A percentile compares a stretch with the other conserved stretches of the same genome.
Conservation (phyloP, 2,888 invertebrate genomes). For the Chromoteleia sp. region DNA sequence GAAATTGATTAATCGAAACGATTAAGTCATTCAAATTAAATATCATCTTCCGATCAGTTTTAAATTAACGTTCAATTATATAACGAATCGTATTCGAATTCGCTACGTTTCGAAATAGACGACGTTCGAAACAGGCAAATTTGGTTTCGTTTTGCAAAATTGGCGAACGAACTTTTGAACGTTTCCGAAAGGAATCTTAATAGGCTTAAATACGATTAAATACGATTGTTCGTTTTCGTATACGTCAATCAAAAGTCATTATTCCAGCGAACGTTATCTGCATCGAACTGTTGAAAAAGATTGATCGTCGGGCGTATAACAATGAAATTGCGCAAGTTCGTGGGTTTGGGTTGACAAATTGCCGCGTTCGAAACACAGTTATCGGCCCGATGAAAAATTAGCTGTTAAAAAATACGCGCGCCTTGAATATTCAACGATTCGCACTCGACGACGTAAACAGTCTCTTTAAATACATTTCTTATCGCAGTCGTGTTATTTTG, state of each 20-base stretch:
- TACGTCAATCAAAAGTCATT: slow-evolving; percentile 21
- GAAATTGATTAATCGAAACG: background rate
- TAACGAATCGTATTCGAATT: too few relatives aligned
- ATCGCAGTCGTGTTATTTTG: slow-evolving; percentile 21
- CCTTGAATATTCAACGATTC: slow-evolving; percentile 57
- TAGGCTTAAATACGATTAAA: too few relatives aligned
- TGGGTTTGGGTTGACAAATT: slow-evolving; percentile 58
- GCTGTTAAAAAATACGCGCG: slow-evolving; percentile 47
- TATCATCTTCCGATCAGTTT: too few relatives aligned
- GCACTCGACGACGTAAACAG: slow-evolving; percentile 28
- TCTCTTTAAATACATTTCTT: slow-evolving; percentile 35
- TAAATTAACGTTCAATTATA: too few relatives aligned
- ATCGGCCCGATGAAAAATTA: slow-evolving; percentile 59
- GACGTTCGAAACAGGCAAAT: too few relatives aligned
- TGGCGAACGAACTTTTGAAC: too few relatives aligned
- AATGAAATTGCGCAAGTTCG: slow-evolving; percentile 60
- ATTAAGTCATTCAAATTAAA: too few relatives aligned
- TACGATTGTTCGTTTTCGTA: too few relatives aligned
- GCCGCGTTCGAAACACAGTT: slow-evolving; percentile 36
- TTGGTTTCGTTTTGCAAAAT: too few relatives aligned
- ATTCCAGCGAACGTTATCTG: slow-evolving; percentile 2
- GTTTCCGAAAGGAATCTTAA: too few relatives aligned
- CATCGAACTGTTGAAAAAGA: slow-evolving; percentile 33
- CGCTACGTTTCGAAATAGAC: too few relatives aligned
- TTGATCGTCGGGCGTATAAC: slow-evolving; percentile 30